Base-by-base conservation (phyloP, 2,113 vertebrate species). In the Brachyhypopomus occidentalis region DNA sequence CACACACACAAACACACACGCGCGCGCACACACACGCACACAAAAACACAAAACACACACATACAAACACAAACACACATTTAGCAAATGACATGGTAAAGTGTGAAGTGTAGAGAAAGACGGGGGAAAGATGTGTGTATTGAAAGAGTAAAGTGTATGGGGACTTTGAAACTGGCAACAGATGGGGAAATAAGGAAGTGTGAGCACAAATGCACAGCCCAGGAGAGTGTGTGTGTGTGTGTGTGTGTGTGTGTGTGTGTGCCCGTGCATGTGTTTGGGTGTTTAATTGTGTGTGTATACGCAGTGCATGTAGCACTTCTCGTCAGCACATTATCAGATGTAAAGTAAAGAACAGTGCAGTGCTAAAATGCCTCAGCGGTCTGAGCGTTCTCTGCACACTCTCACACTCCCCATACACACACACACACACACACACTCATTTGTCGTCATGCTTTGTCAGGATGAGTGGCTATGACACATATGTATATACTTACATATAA, bases 291-390 rank as follows among this genome's bases (percentile, higher is more conserved):
- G 34, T 77, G 12, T 52, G 45, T 48, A 77, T 67, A 75, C 34
- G 59, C 72, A 1, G 30, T 8, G 14, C 17, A 3, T 12, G 63
- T 38, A 67, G 75, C 73, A 82, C 23, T 14, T 76, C 69, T 76
- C 20, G 1, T 25, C 3, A 14, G 55, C 59, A 64, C 60, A 75
- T 81, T 81, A 70, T 20, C 64, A 60, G 72, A 76, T 62, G 36
- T 48, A 27, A 59, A 82, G 55, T 62, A 76, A 69, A 82, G 73
- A 81, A 76, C 27, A 48, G 2, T 8, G 55, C 59, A 82, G 75
- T 5, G 59, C 14, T 3, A 11, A 20, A 30, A 71, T 16, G 1
- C 0, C 1, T 25, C 55, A 71, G 17, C 48, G 34, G 17, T 62
- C 52, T 41, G 30, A 60, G 7, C 12, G 45, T 52, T 52, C 45